Evolutionary conservation across 2,888 invertebrate genomes (phyloP).

Genomic region (Pollenia angustigena): DNA sequence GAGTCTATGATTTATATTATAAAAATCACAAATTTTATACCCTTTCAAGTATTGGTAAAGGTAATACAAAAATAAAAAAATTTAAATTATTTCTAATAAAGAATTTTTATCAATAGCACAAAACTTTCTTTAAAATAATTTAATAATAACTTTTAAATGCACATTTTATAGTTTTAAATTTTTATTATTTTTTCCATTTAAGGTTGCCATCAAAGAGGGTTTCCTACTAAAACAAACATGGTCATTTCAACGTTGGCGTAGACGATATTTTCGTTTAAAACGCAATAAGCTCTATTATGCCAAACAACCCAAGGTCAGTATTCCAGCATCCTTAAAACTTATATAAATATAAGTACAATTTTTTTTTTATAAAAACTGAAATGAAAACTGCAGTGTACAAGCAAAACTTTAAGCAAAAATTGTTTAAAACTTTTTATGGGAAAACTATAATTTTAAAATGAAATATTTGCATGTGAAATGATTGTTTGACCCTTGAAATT

Average conservation of each 20-base stretch:
- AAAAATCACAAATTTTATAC: too few species aligned
- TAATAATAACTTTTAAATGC: neutral
- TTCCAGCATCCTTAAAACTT: neutral
- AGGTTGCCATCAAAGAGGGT: slow-evolving; percentile 90
- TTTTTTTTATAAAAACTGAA: slow-evolving; percentile 5
- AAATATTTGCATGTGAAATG: neutral
- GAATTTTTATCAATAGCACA: too few species aligned
- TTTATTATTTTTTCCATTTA: slow-evolving; percentile 56
- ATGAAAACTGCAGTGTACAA: slow-evolving; percentile 34
- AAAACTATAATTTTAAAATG: slow-evolving; percentile 17
- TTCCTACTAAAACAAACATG: slow-evolving; percentile 94
- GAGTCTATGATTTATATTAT: too few species aligned
- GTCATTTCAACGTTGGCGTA: slow-evolving; percentile 94
- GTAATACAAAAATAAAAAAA: too few species aligned
- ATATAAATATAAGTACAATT: slow-evolving; percentile 2
- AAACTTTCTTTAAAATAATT: too few species aligned
- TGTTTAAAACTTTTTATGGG: slow-evolving; percentile 1
- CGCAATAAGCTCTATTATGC: slow-evolving; percentile 94
- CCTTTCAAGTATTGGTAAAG: too few species aligned
- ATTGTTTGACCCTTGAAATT: neutral
- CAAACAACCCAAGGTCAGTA: slow-evolving; percentile 92
- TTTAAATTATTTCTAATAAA: too few species aligned
- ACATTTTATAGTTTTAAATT: slow-evolving; percentile 28
- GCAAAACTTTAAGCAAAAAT: slow-evolving; percentile 35
- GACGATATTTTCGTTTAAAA: slow-evolving; percentile 93